Percentiles rank a stretch among this genome's conserved stretches.
Evolutionary conservation across 2,797 vertebrate genomes (phyloP).

Genomic region (Clarias platycephalus): DNA sequence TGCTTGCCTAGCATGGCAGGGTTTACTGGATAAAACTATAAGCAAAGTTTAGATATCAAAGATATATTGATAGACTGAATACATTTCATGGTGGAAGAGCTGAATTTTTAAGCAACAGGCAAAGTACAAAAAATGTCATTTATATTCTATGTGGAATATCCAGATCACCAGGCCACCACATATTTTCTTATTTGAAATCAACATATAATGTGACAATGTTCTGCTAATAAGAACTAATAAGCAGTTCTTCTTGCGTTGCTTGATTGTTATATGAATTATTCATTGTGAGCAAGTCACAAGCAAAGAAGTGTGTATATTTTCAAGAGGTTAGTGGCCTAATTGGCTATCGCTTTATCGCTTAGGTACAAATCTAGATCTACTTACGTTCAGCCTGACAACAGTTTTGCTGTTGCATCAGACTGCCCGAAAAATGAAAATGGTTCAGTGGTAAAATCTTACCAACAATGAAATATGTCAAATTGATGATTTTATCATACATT

Average conservation of each 20-base stretch:
- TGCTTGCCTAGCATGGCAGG: neutral
- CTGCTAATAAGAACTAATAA: neutral
- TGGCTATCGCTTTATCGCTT: neutral
- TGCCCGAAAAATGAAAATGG: neutral
- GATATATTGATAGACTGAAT: neutral
- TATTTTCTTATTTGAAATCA: neutral
- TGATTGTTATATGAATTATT: conserved; percentile 34
- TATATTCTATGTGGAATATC: neutral
- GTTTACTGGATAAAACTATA: neutral
- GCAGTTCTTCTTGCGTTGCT: neutral
- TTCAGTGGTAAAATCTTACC: neutral
- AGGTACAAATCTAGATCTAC: neutral
- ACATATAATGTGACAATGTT: neutral
- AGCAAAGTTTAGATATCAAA: neutral
- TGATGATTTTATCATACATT: neutral
- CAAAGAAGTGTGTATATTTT: conserved; percentile 15
- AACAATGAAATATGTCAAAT: neutral
- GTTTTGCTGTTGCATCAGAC: neutral
- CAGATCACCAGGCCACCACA: neutral
- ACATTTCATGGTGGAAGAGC: neutral
- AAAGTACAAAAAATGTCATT: neutral
- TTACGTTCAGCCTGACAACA: neutral
- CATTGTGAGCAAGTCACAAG: conserved; percentile 15
- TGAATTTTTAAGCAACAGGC: neutral
- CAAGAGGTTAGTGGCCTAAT: conserved; percentile 1